Base-by-base conservation (phyloP, 2,888 invertebrate genomes). In the Merodon equestris region DNA sequence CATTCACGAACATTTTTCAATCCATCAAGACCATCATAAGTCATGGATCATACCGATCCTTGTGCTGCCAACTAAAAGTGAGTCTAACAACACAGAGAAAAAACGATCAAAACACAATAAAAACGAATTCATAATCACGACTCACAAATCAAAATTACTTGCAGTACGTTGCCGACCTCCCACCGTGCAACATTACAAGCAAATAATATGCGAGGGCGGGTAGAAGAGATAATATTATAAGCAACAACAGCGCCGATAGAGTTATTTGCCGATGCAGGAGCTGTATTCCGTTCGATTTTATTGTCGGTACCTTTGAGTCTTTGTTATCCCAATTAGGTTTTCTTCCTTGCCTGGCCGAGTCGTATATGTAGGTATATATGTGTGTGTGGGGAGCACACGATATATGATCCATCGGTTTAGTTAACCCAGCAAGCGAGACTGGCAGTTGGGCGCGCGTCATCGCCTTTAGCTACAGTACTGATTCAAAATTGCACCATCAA, bases 261-360 rank as follows among this genome's bases (percentile, higher is more conserved):
- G 84, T 84, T 83, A 84, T 84, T 83, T 83, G 82, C 82, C 81
- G 74, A 81, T 82, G 81, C 83, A 82, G 82, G 82, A 83, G 83
- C 82, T 57, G 53, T 70, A 40, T 61, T 82, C 81, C 82, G 82
- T 82, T 84, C 82, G 82, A 83, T 82, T 83, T 83, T 83, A 84
- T 84, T 83, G 83, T 82, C 84, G 84, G 84, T 81, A 50, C 79
- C 83, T 84, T 84, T 84, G 84, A 84, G 76, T 79, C 58, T 79
- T 79, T 79, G 79, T 83, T 84, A 83, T 83, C 83, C 84, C 83
- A 83, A 83, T 83, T 84, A 84, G 84, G 82, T 83, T 82, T 79
- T 10, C 40, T 81, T 81, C 3, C 27, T 27, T 7, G 2, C 27
- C 27, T n/a, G n/a, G n/a, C 82, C 68, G 67, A 57, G n/a, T 60